These are phyloP conservation scores for Eupithecia exiguata DNA, from an alignment of 2,888 invertebrate species.

Conservation along the genomic window DNA sequence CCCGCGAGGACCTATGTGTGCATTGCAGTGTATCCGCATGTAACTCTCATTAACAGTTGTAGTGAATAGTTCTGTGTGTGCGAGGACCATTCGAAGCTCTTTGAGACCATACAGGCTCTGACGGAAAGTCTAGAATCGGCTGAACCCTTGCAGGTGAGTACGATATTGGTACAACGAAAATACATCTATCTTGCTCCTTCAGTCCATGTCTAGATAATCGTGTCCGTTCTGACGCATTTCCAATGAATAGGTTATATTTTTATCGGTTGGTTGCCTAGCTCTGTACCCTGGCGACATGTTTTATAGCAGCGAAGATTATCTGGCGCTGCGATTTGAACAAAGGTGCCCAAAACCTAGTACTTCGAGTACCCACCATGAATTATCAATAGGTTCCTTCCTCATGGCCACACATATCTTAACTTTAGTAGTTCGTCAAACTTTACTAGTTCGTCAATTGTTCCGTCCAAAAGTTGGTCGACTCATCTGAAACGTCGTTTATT, in stretches of 20 bases:
- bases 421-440: background rate
- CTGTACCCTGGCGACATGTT: conserved; percentile 16
- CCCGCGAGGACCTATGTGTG: conserved; percentile 45
- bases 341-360: background rate
- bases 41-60: conserved; percentile 36
- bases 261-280: conserved; percentile 16
- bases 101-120: conserved; percentile 12
- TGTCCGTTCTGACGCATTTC: background rate
- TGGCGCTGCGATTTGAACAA: conserved; percentile 1
- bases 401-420: background rate
- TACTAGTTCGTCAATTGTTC: background rate
- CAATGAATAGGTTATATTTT: background rate
- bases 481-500: background rate
- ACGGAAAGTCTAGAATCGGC: conserved; percentile 14
- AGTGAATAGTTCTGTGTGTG: conserved; percentile 35
- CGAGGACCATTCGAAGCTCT: conserved; percentile 22
- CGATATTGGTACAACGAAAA: background rate
- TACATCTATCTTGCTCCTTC: background rate
- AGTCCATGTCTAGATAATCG: background rate
- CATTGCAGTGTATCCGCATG: conserved; percentile 29
- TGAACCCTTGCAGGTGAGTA: conserved; percentile 19
- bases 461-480: background rate
- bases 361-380: background rate
- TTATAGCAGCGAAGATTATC: background rate
- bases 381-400: background rate